Evolutionary conservation across 2,797 vertebrate genomes (phyloP).

Genomic region (Gobionotothen gibberifrons): DNA sequence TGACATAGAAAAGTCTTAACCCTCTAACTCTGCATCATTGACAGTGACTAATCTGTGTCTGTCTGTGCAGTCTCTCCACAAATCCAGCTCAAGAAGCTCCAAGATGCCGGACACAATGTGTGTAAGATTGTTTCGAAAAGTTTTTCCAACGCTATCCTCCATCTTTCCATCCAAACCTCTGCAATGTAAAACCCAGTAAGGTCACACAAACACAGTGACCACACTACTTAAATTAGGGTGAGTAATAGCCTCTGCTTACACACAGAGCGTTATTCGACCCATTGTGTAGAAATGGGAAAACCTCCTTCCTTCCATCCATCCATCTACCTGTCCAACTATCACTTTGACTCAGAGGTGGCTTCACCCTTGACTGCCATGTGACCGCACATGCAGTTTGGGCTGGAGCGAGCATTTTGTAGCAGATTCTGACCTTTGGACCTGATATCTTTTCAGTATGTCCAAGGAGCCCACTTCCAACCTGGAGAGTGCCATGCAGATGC

Average conservation of each 20-base stretch:
- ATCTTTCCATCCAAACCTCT: conserved; percentile 65
- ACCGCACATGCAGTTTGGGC: conserved; percentile 73
- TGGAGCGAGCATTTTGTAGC: conserved; percentile 70
- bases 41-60: conserved; percentile 79
- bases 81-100: conserved; percentile 78
- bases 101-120: conserved; percentile 87
- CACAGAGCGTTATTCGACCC: conserved; percentile 52
- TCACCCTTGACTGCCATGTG: conserved; percentile 76
- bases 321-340: conserved; percentile 47
- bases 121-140: conserved; percentile 83
- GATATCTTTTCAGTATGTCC: conserved; percentile 79
- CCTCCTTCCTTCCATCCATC: conserved; percentile 28
- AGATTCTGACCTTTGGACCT: conserved; percentile 66
- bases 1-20: conserved; percentile 18
- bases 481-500: conserved; percentile 89
- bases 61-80: conserved; percentile 81
- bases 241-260: conserved; percentile 47
- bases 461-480: conserved; percentile 86
- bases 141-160: conserved; percentile 68
- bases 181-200: conserved; percentile 60
- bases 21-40: conserved; percentile 45
- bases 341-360: conserved; percentile 70
- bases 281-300: conserved; percentile 41
- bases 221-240: conserved; percentile 33
- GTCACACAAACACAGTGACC: conserved; percentile 46